Evolutionary conservation across 1,140 invertebrate genomes (phyloP), one percentile per base, ranked within the genome.

Genomic region (Venustaconcha ellipsiformis): DNA sequence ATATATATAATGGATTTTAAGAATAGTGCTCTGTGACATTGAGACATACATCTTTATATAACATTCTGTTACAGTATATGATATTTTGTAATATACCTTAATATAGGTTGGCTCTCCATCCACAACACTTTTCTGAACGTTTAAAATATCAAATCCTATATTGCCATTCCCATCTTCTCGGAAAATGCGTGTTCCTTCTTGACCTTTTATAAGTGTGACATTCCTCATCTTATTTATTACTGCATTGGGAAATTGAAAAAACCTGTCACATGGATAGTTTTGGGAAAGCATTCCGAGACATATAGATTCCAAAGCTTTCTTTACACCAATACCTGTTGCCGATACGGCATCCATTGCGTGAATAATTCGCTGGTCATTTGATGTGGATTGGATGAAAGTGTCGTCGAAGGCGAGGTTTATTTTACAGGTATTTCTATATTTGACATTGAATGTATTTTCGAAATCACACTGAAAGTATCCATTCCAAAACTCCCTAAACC

Each of bases 401-500:
- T 73, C n/a, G 11, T 69, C 66, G 55, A 86, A 81, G 18, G 74
- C 66, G 14, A 57, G 26, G 30, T 69, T 57, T 0, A 67, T 26
- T 6, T 68, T 15, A 71, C 81, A 86, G 15, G 58, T 37, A 14
- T 37, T 74, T 18, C 64, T 14, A 62, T 80, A 81, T 15, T 72
- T 79, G 64, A 84, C 83, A 30, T 80, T 79, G 67, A 87, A 87
- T 57, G 79, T 79, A 13, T 80, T 80, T 14, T 74, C 48, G 12
- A 82, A 68, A 72, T 86, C 80, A 79, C 87, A 88, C 20, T 80
- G 67, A 69, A 84, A 86, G 23, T 70, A 65, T 48, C 83, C 77
- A 65, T 83, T 76, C 81, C 84, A 87, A 67, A 84, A 86, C 66
- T 86, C 79, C 17, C 73, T 60, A 73, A 86, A 86, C 85, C 84